Conservation (phyloP, 2,797 vertebrate species). For the Florisuga fusca region DNA sequence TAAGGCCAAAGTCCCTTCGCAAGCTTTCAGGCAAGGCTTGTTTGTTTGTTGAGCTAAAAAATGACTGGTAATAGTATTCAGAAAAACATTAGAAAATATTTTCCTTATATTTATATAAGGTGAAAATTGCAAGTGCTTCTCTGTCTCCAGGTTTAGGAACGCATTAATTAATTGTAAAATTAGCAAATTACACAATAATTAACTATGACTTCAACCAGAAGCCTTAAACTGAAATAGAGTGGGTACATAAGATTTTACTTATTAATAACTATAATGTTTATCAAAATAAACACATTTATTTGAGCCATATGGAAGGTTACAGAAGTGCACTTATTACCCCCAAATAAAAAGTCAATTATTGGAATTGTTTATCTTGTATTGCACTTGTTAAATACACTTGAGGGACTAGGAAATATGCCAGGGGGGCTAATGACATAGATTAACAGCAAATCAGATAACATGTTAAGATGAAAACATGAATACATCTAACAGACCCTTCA, state of each 20-base stretch:
- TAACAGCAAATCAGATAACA: neutral
- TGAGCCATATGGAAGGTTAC: neutral
- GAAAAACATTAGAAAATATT: neutral
- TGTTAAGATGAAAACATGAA: neutral
- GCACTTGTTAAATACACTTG: neutral
- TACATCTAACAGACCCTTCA: neutral
- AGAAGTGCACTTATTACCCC: neutral
- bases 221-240: neutral
- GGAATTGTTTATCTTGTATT: neutral
- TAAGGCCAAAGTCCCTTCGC: neutral
- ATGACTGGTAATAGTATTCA: neutral
- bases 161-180: neutral
- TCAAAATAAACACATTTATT: neutral
- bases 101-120: neutral
- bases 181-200: neutral
- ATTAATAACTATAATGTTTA: neutral
- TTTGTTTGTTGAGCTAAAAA: neutral
- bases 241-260: neutral
- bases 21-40: neutral
- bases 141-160: neutral
- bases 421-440: neutral
- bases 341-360: neutral
- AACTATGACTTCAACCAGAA: neutral
- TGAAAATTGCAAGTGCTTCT: neutral
- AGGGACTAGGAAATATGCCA: neutral